A percentile compares a stretch with the other conserved stretches of the same genome.
Evolutionary conservation across 2,113 vertebrate genomes (phyloP).

Genomic region (Isichthys henryi): DNA sequence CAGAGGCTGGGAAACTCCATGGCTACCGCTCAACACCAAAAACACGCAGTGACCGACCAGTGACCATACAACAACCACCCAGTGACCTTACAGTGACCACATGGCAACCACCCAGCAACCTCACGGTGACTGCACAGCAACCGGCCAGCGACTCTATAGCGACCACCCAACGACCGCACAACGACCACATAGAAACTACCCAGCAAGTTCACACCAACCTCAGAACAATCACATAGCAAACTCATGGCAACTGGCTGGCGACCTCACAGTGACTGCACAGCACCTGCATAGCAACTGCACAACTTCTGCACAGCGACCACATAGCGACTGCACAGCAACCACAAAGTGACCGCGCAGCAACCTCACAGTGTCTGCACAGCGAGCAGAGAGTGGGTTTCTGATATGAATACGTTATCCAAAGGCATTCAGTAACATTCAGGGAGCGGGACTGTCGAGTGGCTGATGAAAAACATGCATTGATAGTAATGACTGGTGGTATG

Average conservation of each 20-base stretch:
- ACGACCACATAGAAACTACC: background rate
- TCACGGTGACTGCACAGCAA: background rate
- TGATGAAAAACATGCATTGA: background rate
- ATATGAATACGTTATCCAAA: background rate
- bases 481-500: background rate
- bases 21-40: background rate
- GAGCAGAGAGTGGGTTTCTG: background rate
- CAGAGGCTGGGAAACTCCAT: background rate
- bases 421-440: background rate
- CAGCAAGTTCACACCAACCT: background rate
- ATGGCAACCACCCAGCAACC: background rate
- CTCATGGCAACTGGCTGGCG: too few species aligned
- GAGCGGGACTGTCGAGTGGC: background rate
- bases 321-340: background rate
- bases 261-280: too few species aligned
- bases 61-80: background rate
- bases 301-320: background rate
- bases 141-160: background rate
- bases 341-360: background rate
- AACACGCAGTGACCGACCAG: background rate
- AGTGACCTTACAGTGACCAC: background rate
- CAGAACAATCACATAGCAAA: background rate
- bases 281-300: too few species aligned
- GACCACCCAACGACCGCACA: background rate
- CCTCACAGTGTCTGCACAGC: background rate